Base-by-base conservation (phyloP, 1,140 invertebrate species). In the Magallana ariakensis region DNA sequence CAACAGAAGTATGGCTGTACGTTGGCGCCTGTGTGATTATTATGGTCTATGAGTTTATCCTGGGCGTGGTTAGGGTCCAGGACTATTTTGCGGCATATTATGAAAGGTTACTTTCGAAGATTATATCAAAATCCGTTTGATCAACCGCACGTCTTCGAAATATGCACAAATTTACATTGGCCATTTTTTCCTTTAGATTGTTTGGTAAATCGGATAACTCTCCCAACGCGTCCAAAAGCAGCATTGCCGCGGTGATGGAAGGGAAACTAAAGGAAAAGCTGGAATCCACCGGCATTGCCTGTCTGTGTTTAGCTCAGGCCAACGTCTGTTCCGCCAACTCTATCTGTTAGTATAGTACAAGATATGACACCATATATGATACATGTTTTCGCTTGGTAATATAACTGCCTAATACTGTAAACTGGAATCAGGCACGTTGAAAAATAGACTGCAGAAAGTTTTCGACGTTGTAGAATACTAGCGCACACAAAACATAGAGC, bases 181-280 rank as follows among this genome's bases (percentile, higher is more conserved):
- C 13, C 22, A 70, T 33, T 11, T 19, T 11, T 70, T 26, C 19
- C 33, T 33, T 22, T 70, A 87, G 82, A 46, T 58, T 60, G 53
- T 83, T 26, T 58, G 80, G 70, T n/a, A 89, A 87, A 56, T 75
- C 83, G 26, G 60, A 83, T 66, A 22, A 56, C 33, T 46, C 33
- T 46, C 33, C 3, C 13, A 62, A 22, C 8, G 19, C 62, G 22
- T 66, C 46, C 15, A 85, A 84, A 13, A 84, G 87, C 16, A 88
- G 89, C 60, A 91, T 91, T 19, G 89, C 92, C 0, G 91, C 93
- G 13, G 91, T 93, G 8, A 94, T 94, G 93, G 93, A 93, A 85
- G 93, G 93, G 16, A 94, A 94, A 88, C 86, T 94, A 80, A 94
- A 94, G 84, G 93, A 94, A 87, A 94, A 94, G 83, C 83, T 94